These are phyloP conservation scores for Thelaira solivaga DNA, from an alignment of 2,888 invertebrate genomes.

Conservation along the genomic window DNA sequence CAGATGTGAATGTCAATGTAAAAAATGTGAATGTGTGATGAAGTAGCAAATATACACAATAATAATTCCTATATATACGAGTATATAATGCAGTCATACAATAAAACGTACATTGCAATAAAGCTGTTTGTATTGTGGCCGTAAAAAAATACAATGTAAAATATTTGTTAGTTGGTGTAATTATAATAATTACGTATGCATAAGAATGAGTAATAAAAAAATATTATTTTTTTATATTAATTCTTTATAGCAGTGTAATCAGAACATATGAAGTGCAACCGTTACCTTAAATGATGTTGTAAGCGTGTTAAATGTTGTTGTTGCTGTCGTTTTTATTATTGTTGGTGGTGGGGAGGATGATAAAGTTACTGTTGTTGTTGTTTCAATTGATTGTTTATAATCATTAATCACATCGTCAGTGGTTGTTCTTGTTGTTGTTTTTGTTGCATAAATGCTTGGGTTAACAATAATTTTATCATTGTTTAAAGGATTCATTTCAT, in stretches of 20 bases:
- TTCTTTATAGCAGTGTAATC: slow-evolving; percentile 3
- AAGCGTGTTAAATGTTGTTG: slow-evolving; percentile 42
- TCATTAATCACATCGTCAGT: slow-evolving; percentile 8
- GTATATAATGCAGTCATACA: too few species aligned
- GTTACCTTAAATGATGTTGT: slow-evolving; percentile 55
- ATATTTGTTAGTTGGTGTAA: background rate
- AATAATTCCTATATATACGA: too few species aligned
- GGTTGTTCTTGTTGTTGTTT: too few species aligned
- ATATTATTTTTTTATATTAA: background rate
- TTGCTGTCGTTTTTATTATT: slow-evolving; percentile 30
- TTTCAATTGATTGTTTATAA: slow-evolving; percentile 18
- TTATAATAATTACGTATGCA: background rate
- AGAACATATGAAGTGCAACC: slow-evolving; percentile 49
- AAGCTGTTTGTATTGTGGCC: too few species aligned
- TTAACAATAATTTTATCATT: slow-evolving; percentile 54
- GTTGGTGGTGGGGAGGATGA: slow-evolving; percentile 41
- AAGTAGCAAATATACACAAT: too few species aligned
- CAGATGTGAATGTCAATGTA: too few species aligned
- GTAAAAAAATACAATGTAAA: background rate
- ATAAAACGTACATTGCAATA: too few species aligned
- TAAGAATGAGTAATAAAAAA: background rate
- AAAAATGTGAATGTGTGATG: too few species aligned
- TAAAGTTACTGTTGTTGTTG: slow-evolving; percentile 13
- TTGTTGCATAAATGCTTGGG: slow-evolving; percentile 45
- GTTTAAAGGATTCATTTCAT: slow-evolving; percentile 34